Base-by-base conservation (phyloP, 1,140 invertebrate species). In the Drosophila truncata region DNA sequence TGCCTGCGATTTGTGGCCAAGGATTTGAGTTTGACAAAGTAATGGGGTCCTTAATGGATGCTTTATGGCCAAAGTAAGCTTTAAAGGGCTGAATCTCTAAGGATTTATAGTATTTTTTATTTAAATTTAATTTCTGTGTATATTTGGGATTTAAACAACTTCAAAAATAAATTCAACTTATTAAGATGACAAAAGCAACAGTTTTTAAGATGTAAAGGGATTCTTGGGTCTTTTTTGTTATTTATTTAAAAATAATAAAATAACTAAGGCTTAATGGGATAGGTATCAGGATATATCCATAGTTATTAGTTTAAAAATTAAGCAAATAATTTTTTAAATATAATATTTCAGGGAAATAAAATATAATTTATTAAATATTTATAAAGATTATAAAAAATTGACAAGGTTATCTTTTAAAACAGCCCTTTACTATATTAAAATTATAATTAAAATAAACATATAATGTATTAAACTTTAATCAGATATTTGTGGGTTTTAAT, bases 11-110 rank as follows among this genome's bases (percentile, higher is more conserved):
- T 55, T 55, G 33, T 37, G 4, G 20, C 33, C 16, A n/a, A 55
- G 52, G 52, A 55, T 55, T 55, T 55, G 33, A n/a, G 1, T 37
- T 25, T 37, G 52, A 55, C 14, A 55, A 55, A 16, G 33, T 55
- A 55, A 55, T 55, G 52, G 52, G 33, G 14, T 55, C 52, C 52
- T 55, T 55, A 25, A 55, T 37, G 33, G 33, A 1, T 11, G 7
- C 35, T 23, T 55, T 55, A 55, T 37, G 52, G 33, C 9, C 4
- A 55, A 23, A 13, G 4, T 2, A 55, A 55, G 52, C 9, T 25
- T 55, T 55, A 55, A 55, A n/a, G 14, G 3, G 9, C 2, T 11
- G 8, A 54, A 23, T 14, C 31, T 16, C 20, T 2, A n/a, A 3
- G 5, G 31, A 54, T 37, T 54, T 54, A 37, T 37, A 3, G 13